Conservation (phyloP, 1,140 invertebrate genomes). For the Drosophila equinoxialis region DNA sequence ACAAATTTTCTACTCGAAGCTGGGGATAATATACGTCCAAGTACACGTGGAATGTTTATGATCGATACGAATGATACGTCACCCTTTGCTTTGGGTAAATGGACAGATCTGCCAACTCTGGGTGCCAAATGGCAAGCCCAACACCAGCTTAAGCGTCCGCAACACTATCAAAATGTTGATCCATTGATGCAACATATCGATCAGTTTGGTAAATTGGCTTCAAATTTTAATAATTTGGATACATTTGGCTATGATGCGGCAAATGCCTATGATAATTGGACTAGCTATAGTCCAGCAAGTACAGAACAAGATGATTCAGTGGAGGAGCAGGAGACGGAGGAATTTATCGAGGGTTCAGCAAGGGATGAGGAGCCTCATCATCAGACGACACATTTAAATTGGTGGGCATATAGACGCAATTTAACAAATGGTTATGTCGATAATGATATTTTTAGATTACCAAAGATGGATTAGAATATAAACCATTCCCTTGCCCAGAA, state of each 20-base stretch:
- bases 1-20: constrained; percentile 77
- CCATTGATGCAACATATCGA: constrained; percentile 74
- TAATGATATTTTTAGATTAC: constrained; percentile 66
- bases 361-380: neutral
- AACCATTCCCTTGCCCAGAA: constrained; percentile 49
- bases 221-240: constrained; percentile 71
- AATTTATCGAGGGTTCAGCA: constrained; percentile 32
- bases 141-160: constrained; percentile 25
- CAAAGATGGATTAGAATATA: constrained; percentile 47
- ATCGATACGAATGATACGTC: constrained; percentile 73
- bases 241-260: constrained; percentile 18
- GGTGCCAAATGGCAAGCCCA: constrained; percentile 45
- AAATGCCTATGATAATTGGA: constrained; percentile 74
- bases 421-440: constrained; percentile 71
- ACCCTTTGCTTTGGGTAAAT: constrained; percentile 79
- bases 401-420: constrained; percentile 72
- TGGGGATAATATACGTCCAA: constrained; percentile 68
- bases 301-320: constrained; percentile 59
- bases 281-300: constrained; percentile 65
- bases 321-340: constrained; percentile 59
- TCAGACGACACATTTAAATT: constrained; percentile 29
- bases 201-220: constrained; percentile 74
- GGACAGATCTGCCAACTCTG: constrained; percentile 72
- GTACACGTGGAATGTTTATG: constrained; percentile 74
- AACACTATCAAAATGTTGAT: constrained; percentile 46